A percentile compares a stretch with the other conserved stretches of the same genome.
Conservation (phyloP, 2,113 vertebrate species). For the Loxodonta africana region DNA sequence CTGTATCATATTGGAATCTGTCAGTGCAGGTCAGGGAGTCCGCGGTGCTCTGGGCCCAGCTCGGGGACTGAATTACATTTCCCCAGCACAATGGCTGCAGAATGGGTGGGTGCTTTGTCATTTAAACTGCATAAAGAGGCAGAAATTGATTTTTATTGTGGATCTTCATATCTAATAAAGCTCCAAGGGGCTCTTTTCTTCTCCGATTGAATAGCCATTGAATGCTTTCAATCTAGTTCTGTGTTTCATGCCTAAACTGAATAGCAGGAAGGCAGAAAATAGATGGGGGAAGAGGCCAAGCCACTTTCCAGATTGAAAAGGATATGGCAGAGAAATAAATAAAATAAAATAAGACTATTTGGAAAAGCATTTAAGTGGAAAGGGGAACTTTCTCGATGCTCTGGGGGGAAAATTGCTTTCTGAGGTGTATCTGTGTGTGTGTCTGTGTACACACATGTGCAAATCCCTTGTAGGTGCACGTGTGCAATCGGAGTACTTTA, state of each 20-base stretch:
- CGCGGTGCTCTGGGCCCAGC: constrained; percentile 94
- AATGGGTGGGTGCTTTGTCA: constrained; percentile 99
- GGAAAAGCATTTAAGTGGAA: constrained; percentile 90
- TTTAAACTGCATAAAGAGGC: constrained; percentile 99
- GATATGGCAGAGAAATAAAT: constrained; percentile 96
- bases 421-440: not conserved
- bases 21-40: constrained; percentile 97
- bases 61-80: constrained; percentile 99
- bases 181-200: constrained; percentile 99
- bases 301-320: constrained; percentile 95
- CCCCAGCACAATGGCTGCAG: constrained; percentile 97
- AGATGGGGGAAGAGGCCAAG: constrained; percentile 94
- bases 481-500: constrained; percentile 12
- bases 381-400: constrained; percentile 86
- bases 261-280: constrained; percentile 93
- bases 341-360: constrained; percentile 92
- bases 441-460: constrained; percentile 11
- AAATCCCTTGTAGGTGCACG: constrained; percentile 25
- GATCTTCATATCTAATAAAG: constrained; percentile 99
- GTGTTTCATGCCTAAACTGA: constrained; percentile 99
- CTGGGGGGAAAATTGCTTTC: constrained; percentile 86
- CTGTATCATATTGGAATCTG: constrained; percentile 99
- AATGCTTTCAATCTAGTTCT: constrained; percentile 99
- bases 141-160: constrained; percentile 99
- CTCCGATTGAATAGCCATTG: constrained; percentile 98